Percentiles rank a stretch among this genome's conserved stretches.
Conservation (phyloP, 2,797 vertebrate species). For the Notamacropus eugenii region DNA sequence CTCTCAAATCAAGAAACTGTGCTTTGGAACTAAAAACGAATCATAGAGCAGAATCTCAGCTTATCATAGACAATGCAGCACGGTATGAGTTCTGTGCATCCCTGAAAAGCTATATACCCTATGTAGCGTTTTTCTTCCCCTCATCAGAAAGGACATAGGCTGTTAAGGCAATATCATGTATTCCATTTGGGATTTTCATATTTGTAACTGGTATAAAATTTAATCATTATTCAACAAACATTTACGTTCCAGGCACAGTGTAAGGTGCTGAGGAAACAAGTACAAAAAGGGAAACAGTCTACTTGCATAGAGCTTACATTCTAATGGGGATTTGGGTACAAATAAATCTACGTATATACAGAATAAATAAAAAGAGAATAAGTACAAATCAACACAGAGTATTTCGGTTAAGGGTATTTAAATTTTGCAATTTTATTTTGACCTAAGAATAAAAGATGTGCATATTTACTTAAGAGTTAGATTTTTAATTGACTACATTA, state of each 20-base stretch:
- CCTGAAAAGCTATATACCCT: background rate
- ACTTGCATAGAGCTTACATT: background rate
- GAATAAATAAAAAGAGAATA: background rate
- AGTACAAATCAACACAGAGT: background rate
- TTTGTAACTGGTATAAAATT: background rate
- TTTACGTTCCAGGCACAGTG: background rate
- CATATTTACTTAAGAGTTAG: slow-evolving; percentile 17
- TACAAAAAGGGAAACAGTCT: background rate
- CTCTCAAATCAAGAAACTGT: slow-evolving; percentile 83
- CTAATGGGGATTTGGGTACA: background rate
- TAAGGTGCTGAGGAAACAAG: no score
- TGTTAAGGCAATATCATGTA: background rate
- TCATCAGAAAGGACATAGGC: background rate
- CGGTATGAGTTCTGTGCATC: slow-evolving; percentile 79
- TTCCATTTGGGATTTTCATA: background rate
- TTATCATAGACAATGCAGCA: slow-evolving; percentile 89
- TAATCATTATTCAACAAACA: background rate
- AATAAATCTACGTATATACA: background rate
- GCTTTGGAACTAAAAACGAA: slow-evolving; percentile 89
- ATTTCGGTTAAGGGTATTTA: background rate
- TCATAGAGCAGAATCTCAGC: slow-evolving; percentile 89
- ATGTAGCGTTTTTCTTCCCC: background rate
- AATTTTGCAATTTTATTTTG: background rate
- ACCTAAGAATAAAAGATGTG: slow-evolving; percentile 36
- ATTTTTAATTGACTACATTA: background rate